A percentile compares a stretch with the other conserved stretches of the same genome.
These are phyloP conservation scores for Saccostrea echinata DNA, from an alignment of 1,140 invertebrate species.

Conservation along the genomic window DNA sequence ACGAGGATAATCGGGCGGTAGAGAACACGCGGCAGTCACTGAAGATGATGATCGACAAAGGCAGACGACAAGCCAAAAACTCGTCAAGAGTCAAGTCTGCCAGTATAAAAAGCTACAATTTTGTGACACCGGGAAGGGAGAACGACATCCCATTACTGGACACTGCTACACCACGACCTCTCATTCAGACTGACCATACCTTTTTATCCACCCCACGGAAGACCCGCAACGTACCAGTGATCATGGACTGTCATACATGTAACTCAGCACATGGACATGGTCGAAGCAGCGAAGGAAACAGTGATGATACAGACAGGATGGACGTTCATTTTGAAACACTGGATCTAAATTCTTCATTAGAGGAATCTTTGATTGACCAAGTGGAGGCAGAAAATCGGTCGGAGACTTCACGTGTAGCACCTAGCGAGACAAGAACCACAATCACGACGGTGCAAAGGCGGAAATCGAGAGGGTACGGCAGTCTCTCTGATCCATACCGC, in stretches of 20 bases:
- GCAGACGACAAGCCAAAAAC: conserved; percentile 27
- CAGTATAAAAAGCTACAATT: conserved; percentile 30
- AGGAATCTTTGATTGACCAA: not conserved
- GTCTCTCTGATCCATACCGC: conserved; percentile 30
- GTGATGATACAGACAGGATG: conserved; percentile 30
- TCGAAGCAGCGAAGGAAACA: not conserved
- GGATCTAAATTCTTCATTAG: conserved; percentile 25
- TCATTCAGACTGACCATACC: not conserved
- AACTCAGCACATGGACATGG: not conserved
- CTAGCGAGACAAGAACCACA: not conserved
- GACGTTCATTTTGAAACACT: conserved; percentile 24
- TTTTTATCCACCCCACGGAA: not conserved
- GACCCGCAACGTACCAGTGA: not conserved
- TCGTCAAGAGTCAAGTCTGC: conserved; percentile 13
- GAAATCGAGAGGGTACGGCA: not conserved
- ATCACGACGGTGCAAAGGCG: not conserved
- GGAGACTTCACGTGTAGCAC: conserved; percentile 48
- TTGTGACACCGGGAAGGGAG: conserved; percentile 20
- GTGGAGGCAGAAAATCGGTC: conserved; percentile 41
- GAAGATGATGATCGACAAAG: conserved; percentile 60
- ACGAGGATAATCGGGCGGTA: conserved; percentile 57
- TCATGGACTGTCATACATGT: not conserved
- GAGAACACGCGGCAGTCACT: conserved; percentile 62
- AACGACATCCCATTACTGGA: not conserved
- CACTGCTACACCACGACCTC: not conserved